phyloP scores from a whole-genome alignment of 2,888 invertebrate genomes.

The Carpatolechia fugitivella region DNA sequence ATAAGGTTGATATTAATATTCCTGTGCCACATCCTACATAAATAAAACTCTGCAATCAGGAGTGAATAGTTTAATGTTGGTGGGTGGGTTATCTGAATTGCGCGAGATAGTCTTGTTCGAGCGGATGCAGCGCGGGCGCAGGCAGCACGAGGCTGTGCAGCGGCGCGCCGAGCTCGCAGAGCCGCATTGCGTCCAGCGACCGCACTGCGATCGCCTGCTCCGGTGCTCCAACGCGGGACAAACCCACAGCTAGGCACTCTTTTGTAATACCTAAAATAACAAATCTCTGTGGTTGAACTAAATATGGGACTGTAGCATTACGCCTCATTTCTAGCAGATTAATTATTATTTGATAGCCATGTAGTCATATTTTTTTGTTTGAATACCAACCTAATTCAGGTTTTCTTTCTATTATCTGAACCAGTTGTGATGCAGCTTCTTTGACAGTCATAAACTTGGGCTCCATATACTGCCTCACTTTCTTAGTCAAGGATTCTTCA shows the following conservation, averaged over 20 bases:
- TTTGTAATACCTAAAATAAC: conserved; percentile 57
- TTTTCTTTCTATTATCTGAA: conserved; percentile 84
- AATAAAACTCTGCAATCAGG: not conserved
- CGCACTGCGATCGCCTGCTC: conserved; percentile 89
- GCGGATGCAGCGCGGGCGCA: conserved; percentile 89
- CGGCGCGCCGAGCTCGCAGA: conserved; percentile 89
- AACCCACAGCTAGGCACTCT: conserved; percentile 87
- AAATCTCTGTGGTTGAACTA: not conserved
- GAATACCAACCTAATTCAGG: conserved; percentile 39
- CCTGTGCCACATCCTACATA: not conserved
- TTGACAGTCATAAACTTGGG: conserved; percentile 95
- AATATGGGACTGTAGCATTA: not conserved
- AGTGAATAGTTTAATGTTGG: not conserved
- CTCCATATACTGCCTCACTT: conserved; percentile 94
- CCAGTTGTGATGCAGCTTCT: conserved; percentile 91
- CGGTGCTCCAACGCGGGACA: conserved; percentile 94
- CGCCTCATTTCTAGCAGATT: conserved; percentile 4
- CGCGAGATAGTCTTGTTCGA: conserved; percentile 92
- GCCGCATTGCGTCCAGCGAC: conserved; percentile 85
- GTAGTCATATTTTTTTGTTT: too few species aligned
- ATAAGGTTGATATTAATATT: too few species aligned
- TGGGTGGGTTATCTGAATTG: conserved; percentile 76
- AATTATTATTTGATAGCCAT: too few species aligned
- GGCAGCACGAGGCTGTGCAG: conserved; percentile 96
- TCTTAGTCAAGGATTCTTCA: conserved; percentile 93